Percentiles rank a stretch among this genome's conserved stretches.
These are phyloP conservation scores for Melanerpes aurifrons DNA, from an alignment of 2,113 vertebrate genomes.

Conservation along the genomic window DNA sequence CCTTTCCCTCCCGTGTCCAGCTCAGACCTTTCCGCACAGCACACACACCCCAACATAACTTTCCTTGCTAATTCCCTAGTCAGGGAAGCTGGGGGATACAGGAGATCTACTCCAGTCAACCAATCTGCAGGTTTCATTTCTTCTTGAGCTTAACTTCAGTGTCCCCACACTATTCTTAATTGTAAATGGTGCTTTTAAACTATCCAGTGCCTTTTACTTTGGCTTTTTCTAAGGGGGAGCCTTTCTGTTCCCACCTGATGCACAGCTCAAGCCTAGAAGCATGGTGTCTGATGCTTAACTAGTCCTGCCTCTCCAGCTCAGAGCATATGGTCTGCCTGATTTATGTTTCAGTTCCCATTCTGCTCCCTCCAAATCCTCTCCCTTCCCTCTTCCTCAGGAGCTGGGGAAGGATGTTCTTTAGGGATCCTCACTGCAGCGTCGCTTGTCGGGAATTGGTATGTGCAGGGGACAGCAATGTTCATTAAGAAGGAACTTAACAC, in stretches of 20 bases:
- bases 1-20: neutral
- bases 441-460: neutral
- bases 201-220: neutral
- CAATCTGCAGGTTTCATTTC: neutral
- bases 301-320: neutral
- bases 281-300: neutral
- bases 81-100: neutral
- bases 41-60: neutral
- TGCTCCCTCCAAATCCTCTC: neutral
- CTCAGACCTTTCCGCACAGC: neutral
- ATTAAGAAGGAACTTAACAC: neutral
- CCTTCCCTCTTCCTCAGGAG: neutral
- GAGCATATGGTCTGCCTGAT: neutral
- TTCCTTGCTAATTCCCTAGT: neutral
- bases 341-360: neutral
- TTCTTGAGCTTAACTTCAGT: neutral
- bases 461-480: neutral
- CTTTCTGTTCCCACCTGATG: conserved; percentile 50
- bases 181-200: neutral
- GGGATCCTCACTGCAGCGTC: neutral
- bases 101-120: neutral
- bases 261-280: neutral
- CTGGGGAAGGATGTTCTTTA: neutral
- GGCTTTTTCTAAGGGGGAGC: neutral
- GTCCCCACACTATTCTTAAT: neutral